phyloP scores from a whole-genome alignment of 2,888 invertebrate species.

The Limnephilus marmoratus region DNA sequence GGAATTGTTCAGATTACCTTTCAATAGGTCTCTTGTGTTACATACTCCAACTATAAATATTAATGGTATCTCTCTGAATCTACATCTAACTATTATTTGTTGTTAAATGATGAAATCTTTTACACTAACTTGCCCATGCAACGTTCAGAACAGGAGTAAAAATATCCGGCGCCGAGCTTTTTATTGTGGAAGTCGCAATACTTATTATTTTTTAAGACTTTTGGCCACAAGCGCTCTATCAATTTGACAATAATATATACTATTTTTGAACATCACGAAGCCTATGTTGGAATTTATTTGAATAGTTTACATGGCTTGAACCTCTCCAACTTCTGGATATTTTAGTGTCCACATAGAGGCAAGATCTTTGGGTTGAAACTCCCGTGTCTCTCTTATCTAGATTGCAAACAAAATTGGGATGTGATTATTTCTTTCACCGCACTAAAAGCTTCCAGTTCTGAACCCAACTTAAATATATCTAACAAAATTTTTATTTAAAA shows the following conservation, averaged over 20 bases:
- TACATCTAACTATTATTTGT: background rate
- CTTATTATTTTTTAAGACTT: too few relatives aligned
- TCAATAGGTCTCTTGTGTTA: conserved; percentile 2
- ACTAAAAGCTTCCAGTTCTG: background rate
- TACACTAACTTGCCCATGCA: background rate
- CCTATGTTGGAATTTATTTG: background rate
- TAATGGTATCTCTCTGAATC: background rate
- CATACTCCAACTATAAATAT: background rate
- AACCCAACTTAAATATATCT: background rate
- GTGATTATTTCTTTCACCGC: background rate
- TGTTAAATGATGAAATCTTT: background rate
- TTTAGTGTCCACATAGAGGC: background rate
- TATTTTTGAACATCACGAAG: too few relatives aligned
- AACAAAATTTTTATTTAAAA: too few relatives aligned
- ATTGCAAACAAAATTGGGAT: background rate
- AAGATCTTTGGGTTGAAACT: background rate
- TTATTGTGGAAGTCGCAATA: too few relatives aligned
- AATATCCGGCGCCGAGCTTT: background rate
- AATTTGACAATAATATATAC: too few relatives aligned
- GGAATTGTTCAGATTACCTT: background rate
- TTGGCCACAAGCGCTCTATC: too few relatives aligned
- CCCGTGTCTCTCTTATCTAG: background rate
- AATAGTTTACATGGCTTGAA: background rate
- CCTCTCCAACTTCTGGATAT: background rate
- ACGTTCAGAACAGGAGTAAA: background rate